phyloP scores from a whole-genome alignment of 53 echinoderm and acorn worm species.

The Temnopleurus reevesii region DNA sequence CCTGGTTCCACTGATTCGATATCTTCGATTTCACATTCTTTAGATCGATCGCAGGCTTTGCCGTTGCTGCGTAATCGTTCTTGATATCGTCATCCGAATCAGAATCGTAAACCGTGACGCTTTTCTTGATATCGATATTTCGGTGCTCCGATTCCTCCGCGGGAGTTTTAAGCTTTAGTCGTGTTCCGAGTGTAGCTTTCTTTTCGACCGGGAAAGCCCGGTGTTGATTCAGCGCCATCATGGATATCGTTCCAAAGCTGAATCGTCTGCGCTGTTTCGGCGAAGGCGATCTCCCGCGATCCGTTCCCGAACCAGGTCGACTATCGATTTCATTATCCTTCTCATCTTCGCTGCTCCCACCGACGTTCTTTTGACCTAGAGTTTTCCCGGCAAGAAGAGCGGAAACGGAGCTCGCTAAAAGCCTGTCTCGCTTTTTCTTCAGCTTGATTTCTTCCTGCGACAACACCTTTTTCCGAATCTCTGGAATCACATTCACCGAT shows the following conservation, averaged over 20 bases:
- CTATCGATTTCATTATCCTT: background rate
- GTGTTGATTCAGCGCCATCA: slow-evolving; percentile 15
- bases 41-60: slow-evolving; percentile 22
- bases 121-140: slow-evolving; percentile 55
- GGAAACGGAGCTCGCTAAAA: slow-evolving; percentile 66
- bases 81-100: slow-evolving; percentile 68
- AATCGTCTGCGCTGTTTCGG: slow-evolving; percentile 43
- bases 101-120: slow-evolving; percentile 64
- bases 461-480: slow-evolving; percentile 59
- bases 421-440: slow-evolving; percentile 63
- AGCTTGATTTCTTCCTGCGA: slow-evolving; percentile 40
- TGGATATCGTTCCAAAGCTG: slow-evolving; percentile 55
- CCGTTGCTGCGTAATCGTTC: slow-evolving; percentile 17
- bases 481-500: slow-evolving; percentile 66
- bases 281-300: background rate
- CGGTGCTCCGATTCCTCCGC: slow-evolving; percentile 27
- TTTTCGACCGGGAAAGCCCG: slow-evolving; percentile 50
- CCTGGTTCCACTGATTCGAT: slow-evolving; percentile 59
- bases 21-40: slow-evolving; percentile 65
- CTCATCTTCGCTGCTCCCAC: slow-evolving; percentile 4
- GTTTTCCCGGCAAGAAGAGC: slow-evolving; percentile 60
- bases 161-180: slow-evolving; percentile 61
- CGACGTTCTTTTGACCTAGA: background rate
- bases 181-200: slow-evolving; percentile 53
- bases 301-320: background rate